Evolutionary conservation across 2,888 invertebrate genomes (phyloP).

Genomic region (Clivina fossor): DNA sequence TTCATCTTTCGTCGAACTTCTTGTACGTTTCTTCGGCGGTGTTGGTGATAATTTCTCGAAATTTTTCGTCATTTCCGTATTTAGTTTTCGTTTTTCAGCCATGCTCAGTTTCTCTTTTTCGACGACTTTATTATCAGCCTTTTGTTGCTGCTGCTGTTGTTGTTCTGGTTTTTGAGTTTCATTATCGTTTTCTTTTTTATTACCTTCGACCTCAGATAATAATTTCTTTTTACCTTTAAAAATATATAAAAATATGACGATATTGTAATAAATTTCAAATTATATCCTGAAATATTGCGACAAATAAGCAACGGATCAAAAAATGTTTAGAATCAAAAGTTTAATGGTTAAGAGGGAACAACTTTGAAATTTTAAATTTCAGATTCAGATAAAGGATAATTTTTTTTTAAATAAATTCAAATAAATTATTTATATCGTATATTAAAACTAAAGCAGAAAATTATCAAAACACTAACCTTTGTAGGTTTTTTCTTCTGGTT

Average conservation of each 20-base stretch:
- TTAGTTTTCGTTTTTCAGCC: constrained; percentile 21
- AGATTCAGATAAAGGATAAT: too few relatives aligned
- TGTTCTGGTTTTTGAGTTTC: constrained; percentile 41
- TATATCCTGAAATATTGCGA: too few relatives aligned
- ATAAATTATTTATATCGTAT: too few relatives aligned
- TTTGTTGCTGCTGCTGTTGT: constrained; percentile 49
- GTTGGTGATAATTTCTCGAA: constrained; percentile 17
- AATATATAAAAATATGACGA: too few relatives aligned
- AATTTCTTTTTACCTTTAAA: constrained; percentile 22
- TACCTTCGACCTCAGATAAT: constrained; percentile 33
- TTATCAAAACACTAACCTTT: too few relatives aligned
- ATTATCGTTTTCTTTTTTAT: constrained; percentile 32
- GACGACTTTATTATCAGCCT: constrained; percentile 56
- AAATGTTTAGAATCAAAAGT: too few relatives aligned
- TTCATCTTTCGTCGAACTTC: constrained; percentile 22
- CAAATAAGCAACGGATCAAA: too few relatives aligned
- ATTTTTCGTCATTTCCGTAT: constrained; percentile 24
- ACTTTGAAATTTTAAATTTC: too few relatives aligned
- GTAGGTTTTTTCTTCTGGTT: constrained; percentile 27
- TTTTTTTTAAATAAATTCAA: too few relatives aligned
- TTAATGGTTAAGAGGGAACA: too few relatives aligned
- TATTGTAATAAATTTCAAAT: too few relatives aligned
- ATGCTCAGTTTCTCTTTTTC: constrained; percentile 48
- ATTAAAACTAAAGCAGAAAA: too few relatives aligned
- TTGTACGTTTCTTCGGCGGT: constrained; percentile 39